Conservation (phyloP, 2,113 vertebrate species). For the Rhodinocichla rosea region DNA sequence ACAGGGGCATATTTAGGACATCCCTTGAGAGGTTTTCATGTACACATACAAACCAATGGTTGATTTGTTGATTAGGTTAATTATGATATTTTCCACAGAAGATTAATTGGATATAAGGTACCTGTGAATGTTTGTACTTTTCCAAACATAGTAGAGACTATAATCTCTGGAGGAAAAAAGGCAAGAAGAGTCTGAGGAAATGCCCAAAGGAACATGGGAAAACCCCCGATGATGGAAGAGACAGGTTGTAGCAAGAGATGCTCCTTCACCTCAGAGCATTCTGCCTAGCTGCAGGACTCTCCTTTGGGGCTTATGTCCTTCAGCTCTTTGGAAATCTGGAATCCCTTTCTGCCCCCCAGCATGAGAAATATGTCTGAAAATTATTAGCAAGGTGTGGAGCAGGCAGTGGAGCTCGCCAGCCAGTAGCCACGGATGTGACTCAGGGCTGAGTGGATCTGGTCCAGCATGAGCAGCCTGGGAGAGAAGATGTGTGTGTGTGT, state of each 20-base stretch:
- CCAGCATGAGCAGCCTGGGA: background rate
- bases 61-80: background rate
- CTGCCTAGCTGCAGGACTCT: background rate
- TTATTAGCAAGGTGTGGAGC: background rate
- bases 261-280: background rate
- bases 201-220: background rate
- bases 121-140: background rate
- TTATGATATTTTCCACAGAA: background rate
- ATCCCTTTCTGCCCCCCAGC: background rate
- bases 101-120: background rate
- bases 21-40: background rate
- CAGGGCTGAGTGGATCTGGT: background rate
- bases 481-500: background rate
- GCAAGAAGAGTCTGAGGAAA: background rate
- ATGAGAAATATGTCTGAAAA: background rate
- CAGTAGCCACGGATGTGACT: background rate
- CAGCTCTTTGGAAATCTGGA: background rate
- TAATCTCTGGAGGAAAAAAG: background rate
- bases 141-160: background rate
- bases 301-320: background rate
- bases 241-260: background rate
- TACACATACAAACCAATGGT: background rate
- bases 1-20: accelerated
- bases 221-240: background rate
- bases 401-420: background rate